phyloP scores from a whole-genome alignment of 1,140 invertebrate genomes.

The Drosophila paulistorum region DNA sequence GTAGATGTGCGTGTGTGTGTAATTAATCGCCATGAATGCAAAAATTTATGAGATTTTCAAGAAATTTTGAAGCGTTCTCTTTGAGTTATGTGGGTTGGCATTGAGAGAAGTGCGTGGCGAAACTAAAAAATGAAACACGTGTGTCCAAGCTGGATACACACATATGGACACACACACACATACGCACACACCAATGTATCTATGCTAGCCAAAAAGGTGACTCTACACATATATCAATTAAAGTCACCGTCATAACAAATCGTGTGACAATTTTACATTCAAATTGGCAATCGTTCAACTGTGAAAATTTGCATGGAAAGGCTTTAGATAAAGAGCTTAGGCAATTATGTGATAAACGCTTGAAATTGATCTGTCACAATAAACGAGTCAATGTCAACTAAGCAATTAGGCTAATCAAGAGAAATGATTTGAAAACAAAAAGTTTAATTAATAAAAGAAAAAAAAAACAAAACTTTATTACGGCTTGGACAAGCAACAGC shows the following conservation, averaged over 20 bases:
- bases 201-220: slow-evolving; percentile 24
- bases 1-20: slow-evolving; percentile 48
- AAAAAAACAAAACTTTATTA: not conserved
- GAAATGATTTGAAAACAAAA: slow-evolving; percentile 17
- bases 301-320: slow-evolving; percentile 70
- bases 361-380: slow-evolving; percentile 58
- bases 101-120: slow-evolving; percentile 65
- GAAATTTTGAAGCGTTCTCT: slow-evolving; percentile 60
- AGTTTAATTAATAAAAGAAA: slow-evolving; percentile 23
- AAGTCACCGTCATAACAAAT: slow-evolving; percentile 73
- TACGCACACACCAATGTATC: slow-evolving; percentile 8
- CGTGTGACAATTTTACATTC: slow-evolving; percentile 69
- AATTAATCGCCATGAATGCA: slow-evolving; percentile 73
- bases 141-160: slow-evolving; percentile 37
- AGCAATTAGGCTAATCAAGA: slow-evolving; percentile 31
- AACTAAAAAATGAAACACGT: slow-evolving; percentile 53
- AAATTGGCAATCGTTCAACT: slow-evolving; percentile 65
- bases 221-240: slow-evolving; percentile 78
- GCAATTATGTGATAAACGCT: slow-evolving; percentile 53
- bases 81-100: slow-evolving; percentile 65
- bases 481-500: too few relatives aligned
- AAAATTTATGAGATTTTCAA: slow-evolving; percentile 75
- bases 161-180: not conserved
- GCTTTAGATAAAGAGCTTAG: slow-evolving; percentile 67
- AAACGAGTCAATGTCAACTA: slow-evolving; percentile 49